Evolutionary conservation across 2,888 invertebrate species (phyloP).

Genomic region (Drosophila barbarae): DNA sequence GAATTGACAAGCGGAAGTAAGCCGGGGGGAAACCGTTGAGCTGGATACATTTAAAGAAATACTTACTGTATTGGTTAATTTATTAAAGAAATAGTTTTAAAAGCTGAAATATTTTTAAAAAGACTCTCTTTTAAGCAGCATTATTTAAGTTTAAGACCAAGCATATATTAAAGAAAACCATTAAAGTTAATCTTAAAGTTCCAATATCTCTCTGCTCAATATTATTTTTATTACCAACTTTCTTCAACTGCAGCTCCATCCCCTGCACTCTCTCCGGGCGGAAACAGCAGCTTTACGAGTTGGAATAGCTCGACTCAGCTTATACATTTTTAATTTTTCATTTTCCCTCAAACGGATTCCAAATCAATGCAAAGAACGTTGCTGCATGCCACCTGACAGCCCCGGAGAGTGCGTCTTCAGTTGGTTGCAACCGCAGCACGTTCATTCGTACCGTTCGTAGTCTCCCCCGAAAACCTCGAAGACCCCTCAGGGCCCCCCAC

Average conservation of each 20-base stretch:
- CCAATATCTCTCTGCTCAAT: accelerated
- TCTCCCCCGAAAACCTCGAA: background rate
- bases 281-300: constrained; percentile 67
- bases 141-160: too few species aligned
- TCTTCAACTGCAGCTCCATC: constrained; percentile 7
- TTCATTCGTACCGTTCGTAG: constrained; percentile 22
- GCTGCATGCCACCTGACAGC: constrained; percentile 14
- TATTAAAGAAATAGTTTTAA: background rate
- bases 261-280: constrained; percentile 36
- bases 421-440: constrained; percentile 65
- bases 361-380: constrained; percentile 55
- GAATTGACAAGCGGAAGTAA: constrained; percentile 66
- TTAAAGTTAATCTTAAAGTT: background rate
- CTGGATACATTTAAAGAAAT: background rate
- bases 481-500: background rate
- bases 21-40: constrained; percentile 15
- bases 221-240: background rate
- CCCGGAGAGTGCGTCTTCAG: background rate
- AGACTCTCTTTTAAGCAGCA: too few species aligned
- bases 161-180: too few species aligned
- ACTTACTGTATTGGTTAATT: accelerated
- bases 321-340: constrained; percentile 68
- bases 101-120: accelerated
- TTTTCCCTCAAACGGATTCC: constrained; percentile 65
- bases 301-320: constrained; percentile 36